A percentile compares a stretch with the other conserved stretches of the same genome.
phyloP scores from a whole-genome alignment of 2,797 vertebrate species.

The Danio jaintianensis region DNA sequence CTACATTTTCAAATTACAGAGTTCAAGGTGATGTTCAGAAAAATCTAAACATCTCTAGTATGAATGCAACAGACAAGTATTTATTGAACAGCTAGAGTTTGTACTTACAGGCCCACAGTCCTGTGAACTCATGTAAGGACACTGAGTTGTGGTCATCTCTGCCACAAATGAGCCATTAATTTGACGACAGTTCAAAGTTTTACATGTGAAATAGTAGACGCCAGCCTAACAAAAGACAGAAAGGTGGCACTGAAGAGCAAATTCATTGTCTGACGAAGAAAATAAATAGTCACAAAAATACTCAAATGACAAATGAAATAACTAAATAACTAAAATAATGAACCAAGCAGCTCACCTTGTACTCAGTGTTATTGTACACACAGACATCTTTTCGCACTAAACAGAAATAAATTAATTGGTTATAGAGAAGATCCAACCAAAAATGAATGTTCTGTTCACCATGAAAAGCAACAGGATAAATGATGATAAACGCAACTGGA shows the following conservation, averaged over 20 bases:
- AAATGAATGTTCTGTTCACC: background rate
- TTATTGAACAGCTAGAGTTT: background rate
- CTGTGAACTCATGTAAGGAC: conserved; percentile 74
- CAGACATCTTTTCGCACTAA: conserved; percentile 66
- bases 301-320: too few relatives aligned
- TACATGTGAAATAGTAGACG: conserved; percentile 64
- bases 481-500: background rate
- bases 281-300: too few relatives aligned
- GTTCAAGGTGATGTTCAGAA: too few relatives aligned
- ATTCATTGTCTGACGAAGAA: too few relatives aligned
- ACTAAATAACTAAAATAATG: background rate
- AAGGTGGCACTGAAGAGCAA: too few relatives aligned
- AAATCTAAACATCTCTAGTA: too few relatives aligned
- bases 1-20: too few relatives aligned
- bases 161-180: conserved; percentile 69
- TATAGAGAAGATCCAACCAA: background rate
- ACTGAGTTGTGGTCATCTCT: conserved; percentile 64
- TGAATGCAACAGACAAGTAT: background rate
- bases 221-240: too few relatives aligned
- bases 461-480: background rate
- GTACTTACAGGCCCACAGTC: conserved; percentile 79
- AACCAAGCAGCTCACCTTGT: background rate
- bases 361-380: background rate
- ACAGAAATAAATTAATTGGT: conserved; percentile 19
- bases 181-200: conserved; percentile 73